These are phyloP conservation scores for Chloropsis cyanopogon DNA, from an alignment of 2,113 vertebrate species.

Conservation along the genomic window DNA sequence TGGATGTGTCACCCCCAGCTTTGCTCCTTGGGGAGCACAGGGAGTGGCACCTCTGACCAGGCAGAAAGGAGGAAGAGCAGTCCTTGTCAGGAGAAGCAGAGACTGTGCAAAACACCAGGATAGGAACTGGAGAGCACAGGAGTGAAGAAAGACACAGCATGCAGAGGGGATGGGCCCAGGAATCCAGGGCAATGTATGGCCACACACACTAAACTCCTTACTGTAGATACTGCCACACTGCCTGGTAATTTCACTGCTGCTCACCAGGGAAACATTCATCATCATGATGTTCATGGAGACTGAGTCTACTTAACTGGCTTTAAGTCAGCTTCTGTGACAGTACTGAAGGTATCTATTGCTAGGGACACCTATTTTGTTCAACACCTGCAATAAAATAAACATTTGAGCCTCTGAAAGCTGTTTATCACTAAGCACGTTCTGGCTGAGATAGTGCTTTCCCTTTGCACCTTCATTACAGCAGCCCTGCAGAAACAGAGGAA, in stretches of 20 bases:
- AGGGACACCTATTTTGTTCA: neutral
- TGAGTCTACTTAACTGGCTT: neutral
- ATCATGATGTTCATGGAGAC: neutral
- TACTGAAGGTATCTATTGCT: neutral
- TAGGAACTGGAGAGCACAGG: neutral
- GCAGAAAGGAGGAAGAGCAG: neutral
- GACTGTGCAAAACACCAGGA: neutral
- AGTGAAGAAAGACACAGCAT: neutral
- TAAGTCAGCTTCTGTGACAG: neutral
- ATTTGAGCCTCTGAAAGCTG: neutral
- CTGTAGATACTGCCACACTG: neutral
- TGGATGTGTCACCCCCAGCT: neutral
- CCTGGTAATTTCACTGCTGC: neutral
- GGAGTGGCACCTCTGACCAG: too few relatives aligned
- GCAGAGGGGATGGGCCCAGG: neutral
- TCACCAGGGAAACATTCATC: neutral
- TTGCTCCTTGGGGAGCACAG: neutral
- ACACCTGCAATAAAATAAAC: neutral
- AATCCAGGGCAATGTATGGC: neutral
- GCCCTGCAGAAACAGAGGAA: neutral
- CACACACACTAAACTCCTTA: neutral
- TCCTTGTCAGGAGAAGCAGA: neutral
- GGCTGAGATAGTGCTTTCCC: neutral
- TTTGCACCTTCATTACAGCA: neutral
- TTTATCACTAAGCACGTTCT: neutral